Percentiles rank a stretch among this genome's conserved stretches.
Conservation (phyloP, 2,113 vertebrate genomes). For the Daphoenositta chrysoptera region DNA sequence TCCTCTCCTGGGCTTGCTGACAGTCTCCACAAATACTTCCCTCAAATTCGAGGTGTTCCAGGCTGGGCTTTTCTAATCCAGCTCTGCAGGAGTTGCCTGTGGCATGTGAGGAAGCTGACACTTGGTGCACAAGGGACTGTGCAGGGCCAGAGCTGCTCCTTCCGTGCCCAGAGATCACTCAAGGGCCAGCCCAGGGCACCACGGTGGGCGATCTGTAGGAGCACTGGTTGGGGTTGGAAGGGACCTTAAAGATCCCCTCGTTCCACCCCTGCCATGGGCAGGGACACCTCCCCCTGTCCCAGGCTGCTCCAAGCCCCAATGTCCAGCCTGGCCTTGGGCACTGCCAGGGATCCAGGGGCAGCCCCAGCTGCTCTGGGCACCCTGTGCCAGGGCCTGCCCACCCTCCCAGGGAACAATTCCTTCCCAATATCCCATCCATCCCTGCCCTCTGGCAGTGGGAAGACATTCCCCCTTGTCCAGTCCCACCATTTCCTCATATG, state of each 20-base stretch:
- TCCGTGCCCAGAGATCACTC: background rate
- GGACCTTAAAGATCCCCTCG: fast-evolving
- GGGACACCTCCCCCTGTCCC: background rate
- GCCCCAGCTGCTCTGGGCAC: background rate
- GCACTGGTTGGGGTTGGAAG: background rate
- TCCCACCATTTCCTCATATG: background rate
- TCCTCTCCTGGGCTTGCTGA: background rate
- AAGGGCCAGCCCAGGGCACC: background rate
- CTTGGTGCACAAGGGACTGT: background rate
- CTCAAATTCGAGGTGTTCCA: background rate
- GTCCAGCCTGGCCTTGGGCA: background rate
- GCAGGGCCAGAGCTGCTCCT: background rate
- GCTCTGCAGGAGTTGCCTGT: background rate
- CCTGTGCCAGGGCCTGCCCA: background rate
- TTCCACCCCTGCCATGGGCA: background rate
- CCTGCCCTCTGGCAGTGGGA: background rate
- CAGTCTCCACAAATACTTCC: background rate
- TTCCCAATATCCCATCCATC: fast-evolving
- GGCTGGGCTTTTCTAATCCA: background rate
- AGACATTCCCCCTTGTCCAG: background rate
- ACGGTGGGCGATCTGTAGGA: fast-evolving
- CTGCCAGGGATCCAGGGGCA: background rate
- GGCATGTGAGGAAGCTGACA: background rate
- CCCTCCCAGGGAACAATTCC: background rate
- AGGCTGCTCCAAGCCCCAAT: background rate